phyloP scores from a whole-genome alignment of 2,888 invertebrate species.

The Acanthoscelides obtectus region DNA sequence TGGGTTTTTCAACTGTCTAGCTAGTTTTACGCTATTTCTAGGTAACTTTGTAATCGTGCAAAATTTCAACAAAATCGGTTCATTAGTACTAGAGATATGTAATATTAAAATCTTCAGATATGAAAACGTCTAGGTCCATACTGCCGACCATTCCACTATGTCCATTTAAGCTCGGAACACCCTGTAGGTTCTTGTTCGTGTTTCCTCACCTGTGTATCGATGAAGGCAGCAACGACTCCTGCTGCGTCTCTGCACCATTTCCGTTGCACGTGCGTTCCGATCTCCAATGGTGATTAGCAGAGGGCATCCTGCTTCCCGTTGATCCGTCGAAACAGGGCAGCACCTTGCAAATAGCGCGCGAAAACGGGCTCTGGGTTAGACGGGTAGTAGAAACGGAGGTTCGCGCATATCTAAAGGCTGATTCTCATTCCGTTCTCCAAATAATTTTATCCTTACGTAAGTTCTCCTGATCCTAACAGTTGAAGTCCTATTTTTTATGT shows the following conservation, averaged over 20 bases:
- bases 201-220: slow-evolving; percentile 43
- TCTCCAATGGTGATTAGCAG: slow-evolving; percentile 49
- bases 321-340: slow-evolving; percentile 56
- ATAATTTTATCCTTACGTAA: neutral
- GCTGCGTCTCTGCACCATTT: slow-evolving; percentile 47
- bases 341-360: slow-evolving; percentile 40
- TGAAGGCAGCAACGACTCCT: slow-evolving; percentile 46
- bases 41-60: too few species aligned
- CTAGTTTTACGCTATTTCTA: too few species aligned
- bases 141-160: too few species aligned
- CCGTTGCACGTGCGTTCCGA: slow-evolving; percentile 72
- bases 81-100: too few species aligned
- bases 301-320: slow-evolving; percentile 41
- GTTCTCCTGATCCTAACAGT: too few species aligned
- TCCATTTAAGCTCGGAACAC: too few species aligned
- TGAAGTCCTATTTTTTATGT: neutral
- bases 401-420: neutral
- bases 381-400: neutral
- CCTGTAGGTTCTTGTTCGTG: too few species aligned
- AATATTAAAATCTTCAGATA: too few species aligned
- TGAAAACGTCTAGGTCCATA: too few species aligned
- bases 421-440: neutral
- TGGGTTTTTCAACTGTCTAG: too few species aligned
- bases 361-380: neutral
- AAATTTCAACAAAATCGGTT: too few species aligned